These are phyloP conservation scores for Muricea muricata DNA, from an alignment of 92 coral and sea anemone species.

Conservation along the genomic window DNA sequence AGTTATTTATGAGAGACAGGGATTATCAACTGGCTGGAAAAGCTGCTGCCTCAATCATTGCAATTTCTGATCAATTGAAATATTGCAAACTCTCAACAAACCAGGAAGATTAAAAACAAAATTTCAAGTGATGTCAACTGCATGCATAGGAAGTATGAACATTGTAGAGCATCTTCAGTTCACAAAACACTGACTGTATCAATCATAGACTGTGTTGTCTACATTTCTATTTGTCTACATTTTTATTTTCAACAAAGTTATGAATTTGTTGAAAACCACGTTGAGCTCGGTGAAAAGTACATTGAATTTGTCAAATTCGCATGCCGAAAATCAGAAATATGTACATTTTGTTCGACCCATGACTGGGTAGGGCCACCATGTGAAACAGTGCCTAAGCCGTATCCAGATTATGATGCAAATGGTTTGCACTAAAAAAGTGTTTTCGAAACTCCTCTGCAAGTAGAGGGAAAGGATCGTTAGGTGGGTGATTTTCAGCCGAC, in stretches of 20 bases:
- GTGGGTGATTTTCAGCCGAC: slow-evolving; percentile 25
- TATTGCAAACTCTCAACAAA: slow-evolving; percentile 18
- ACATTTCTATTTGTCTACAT: no score
- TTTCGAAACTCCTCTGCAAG: background rate
- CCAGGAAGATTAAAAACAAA: background rate
- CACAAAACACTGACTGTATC: background rate
- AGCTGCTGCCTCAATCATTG: background rate
- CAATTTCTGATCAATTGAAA: slow-evolving; percentile 16
- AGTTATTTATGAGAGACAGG: background rate
- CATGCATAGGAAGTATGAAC: slow-evolving; percentile 34
- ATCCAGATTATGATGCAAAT: slow-evolving; percentile 13
- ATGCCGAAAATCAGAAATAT: slow-evolving; percentile 18
- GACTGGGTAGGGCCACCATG: slow-evolving; percentile 33
- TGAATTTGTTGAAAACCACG: slow-evolving; percentile 16
- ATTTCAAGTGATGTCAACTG: slow-evolving; percentile 28
- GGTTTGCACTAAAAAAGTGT: slow-evolving; percentile 20
- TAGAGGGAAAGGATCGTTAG: slow-evolving; percentile 19
- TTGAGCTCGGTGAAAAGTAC: slow-evolving; percentile 14
- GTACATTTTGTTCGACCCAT: background rate
- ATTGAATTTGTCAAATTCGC: slow-evolving; percentile 25
- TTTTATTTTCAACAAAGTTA: background rate
- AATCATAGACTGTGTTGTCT: background rate
- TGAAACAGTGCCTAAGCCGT: slow-evolving; percentile 21
- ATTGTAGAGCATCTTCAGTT: slow-evolving; percentile 15
- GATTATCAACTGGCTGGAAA: background rate